phyloP scores from a whole-genome alignment of 2,888 invertebrate species.

The Lapara coniferarum region DNA sequence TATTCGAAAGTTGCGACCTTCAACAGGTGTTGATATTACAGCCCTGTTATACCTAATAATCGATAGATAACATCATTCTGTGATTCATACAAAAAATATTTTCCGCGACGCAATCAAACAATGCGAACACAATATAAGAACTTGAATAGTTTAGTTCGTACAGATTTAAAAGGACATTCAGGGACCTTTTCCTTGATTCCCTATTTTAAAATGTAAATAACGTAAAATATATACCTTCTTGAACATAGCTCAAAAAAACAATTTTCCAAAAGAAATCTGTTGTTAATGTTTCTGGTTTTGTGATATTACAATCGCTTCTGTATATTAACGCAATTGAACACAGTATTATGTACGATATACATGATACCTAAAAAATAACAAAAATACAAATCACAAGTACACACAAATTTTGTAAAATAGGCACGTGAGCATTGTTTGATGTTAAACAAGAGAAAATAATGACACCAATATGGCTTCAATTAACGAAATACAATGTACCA shows the following conservation, averaged over 20 bases:
- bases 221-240: slow-evolving; percentile 45
- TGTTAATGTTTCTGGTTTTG: slow-evolving; percentile 27
- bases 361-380: neutral
- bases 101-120: neutral
- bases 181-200: too few species aligned
- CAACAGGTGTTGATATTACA: neutral
- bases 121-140: neutral
- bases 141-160: too few species aligned
- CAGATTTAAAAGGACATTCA: too few species aligned
- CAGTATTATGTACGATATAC: slow-evolving; percentile 45
- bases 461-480: neutral
- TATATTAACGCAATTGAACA: slow-evolving; percentile 50
- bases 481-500: neutral
- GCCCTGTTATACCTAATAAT: neutral
- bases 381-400: neutral
- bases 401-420: neutral
- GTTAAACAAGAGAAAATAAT: neutral
- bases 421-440: neutral
- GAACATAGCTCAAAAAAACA: slow-evolving; percentile 52
- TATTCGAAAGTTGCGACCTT: neutral
- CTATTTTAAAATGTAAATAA: neutral
- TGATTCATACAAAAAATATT: slow-evolving; percentile 3
- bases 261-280: slow-evolving; percentile 46
- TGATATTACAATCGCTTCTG: slow-evolving; percentile 45
- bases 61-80: neutral